phyloP scores from a whole-genome alignment of 1,140 invertebrate genomes.

The Aphaenogaster rudis region DNA sequence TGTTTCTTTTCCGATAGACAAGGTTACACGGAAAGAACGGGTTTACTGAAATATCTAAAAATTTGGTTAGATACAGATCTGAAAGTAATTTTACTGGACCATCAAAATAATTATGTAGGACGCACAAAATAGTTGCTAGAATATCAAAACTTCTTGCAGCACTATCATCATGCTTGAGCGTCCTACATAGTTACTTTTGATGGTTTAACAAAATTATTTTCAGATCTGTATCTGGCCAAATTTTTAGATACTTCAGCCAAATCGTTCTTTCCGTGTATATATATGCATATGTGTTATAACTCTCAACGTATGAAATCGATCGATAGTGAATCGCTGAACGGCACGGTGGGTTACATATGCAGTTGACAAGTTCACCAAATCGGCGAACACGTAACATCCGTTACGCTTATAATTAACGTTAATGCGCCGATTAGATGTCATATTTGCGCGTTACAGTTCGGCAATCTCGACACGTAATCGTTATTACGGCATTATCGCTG shows the following conservation, averaged over 20 bases:
- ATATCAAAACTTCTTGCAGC: too few relatives aligned
- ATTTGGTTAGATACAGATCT: too few relatives aligned
- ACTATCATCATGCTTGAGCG: too few relatives aligned
- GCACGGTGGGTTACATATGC: constrained; percentile 6
- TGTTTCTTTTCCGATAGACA: neutral
- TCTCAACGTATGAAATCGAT: constrained; percentile 10
- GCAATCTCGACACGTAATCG: constrained; percentile 35
- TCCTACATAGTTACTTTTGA: too few relatives aligned
- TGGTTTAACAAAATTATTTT: too few relatives aligned
- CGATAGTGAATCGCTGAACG: constrained; percentile 26
- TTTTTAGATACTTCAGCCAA: too few relatives aligned
- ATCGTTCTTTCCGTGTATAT: neutral
- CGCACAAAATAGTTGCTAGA: too few relatives aligned
- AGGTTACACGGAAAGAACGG: neutral
- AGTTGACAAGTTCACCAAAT: constrained; percentile 57
- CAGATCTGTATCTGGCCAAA: too few relatives aligned
- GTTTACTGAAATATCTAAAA: too few relatives aligned
- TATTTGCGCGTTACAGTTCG: constrained; percentile 46
- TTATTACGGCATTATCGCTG: constrained; percentile 50
- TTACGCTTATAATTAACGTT: constrained; percentile 59
- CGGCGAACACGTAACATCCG: constrained; percentile 44
- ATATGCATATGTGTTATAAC: neutral
- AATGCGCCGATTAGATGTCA: constrained; percentile 54
- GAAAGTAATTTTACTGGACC: too few relatives aligned
- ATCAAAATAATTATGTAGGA: too few relatives aligned